Percentiles rank a stretch among this genome's conserved stretches.
These are phyloP conservation scores for Congeria kusceri DNA, from an alignment of 2,888 invertebrate species.

Conservation along the genomic window DNA sequence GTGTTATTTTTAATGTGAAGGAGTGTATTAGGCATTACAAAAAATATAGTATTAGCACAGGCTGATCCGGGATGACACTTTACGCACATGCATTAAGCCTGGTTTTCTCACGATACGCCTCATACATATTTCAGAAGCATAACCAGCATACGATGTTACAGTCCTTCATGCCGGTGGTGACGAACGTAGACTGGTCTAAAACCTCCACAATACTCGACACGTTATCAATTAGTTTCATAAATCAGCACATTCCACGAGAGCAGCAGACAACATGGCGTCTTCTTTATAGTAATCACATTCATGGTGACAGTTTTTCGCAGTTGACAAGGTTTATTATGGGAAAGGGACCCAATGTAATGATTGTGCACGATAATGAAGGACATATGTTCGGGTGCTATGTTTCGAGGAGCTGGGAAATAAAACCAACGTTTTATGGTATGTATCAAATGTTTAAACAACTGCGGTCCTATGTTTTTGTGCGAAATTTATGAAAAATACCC, in stretches of 20 bases:
- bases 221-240: slow-evolving; percentile 87
- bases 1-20: no score
- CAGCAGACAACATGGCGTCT: slow-evolving; percentile 93
- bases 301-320: slow-evolving; percentile 93
- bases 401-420: slow-evolving; percentile 90
- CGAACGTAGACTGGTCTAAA: slow-evolving; percentile 74
- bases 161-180: slow-evolving; percentile 66
- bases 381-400: slow-evolving; percentile 96
- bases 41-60: no score
- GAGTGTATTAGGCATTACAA: no score
- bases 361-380: slow-evolving; percentile 91
- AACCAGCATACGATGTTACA: slow-evolving; percentile 37
- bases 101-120: neutral
- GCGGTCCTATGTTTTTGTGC: no score
- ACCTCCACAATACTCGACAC: slow-evolving; percentile 75
- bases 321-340: slow-evolving; percentile 75
- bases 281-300: slow-evolving; percentile 88
- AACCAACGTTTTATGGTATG: slow-evolving; percentile 91
- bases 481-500: no score
- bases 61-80: no score
- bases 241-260: slow-evolving; percentile 91
- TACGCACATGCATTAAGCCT: no score
- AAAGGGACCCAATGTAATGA: slow-evolving; percentile 89
- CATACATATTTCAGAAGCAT: slow-evolving; percentile 53
- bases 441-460: no score